A percentile compares a stretch with the other conserved stretches of the same genome.
Conservation (phyloP, 1,140 invertebrate species). For the Dinothrombium tinctorium region DNA sequence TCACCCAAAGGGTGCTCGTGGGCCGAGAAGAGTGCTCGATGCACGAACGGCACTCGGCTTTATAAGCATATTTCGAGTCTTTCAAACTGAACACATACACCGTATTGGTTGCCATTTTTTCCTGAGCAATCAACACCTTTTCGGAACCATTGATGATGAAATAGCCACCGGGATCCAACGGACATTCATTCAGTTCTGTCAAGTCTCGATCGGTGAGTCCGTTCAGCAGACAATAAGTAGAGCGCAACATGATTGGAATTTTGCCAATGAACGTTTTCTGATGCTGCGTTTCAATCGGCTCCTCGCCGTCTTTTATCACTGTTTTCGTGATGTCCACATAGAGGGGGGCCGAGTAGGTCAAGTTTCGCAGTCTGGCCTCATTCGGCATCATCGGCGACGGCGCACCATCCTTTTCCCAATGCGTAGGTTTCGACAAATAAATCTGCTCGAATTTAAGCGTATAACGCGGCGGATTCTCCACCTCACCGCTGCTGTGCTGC, state of each 20-base stretch:
- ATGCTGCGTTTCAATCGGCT: conserved; percentile 73
- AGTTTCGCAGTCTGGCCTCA: conserved; percentile 49
- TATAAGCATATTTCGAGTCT: conserved; percentile 77
- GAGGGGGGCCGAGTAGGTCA: conserved; percentile 73
- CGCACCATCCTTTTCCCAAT: conserved; percentile 98
- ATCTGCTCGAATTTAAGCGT: conserved; percentile 94
- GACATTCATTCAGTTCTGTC: conserved; percentile 94
- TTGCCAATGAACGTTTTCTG: conserved; percentile 97
- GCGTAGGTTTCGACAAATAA: conserved; percentile 92
- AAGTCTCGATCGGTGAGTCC: conserved; percentile 90
- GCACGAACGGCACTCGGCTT: conserved; percentile 83
- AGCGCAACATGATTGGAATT: conserved; percentile 96
- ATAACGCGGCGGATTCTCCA: conserved; percentile 76
- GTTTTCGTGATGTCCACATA: conserved; percentile 98
- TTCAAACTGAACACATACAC: conserved; percentile 99
- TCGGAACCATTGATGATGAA: conserved; percentile 91
- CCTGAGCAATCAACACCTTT: conserved; percentile 90
- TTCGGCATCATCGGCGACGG: conserved; percentile 98
- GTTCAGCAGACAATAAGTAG: conserved; percentile 79
- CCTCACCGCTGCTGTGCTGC: conserved; percentile 71
- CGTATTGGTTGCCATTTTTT: conserved; percentile 99
- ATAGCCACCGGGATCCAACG: conserved; percentile 88
- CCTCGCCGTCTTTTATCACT: conserved; percentile 64
- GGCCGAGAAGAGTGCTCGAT: conserved; percentile 77
- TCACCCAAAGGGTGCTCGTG: conserved; percentile 91